A percentile compares a stretch with the other conserved stretches of the same genome.
These are phyloP conservation scores for Heptranchias perlo DNA, from an alignment of 2,113 vertebrate species.

Conservation along the genomic window DNA sequence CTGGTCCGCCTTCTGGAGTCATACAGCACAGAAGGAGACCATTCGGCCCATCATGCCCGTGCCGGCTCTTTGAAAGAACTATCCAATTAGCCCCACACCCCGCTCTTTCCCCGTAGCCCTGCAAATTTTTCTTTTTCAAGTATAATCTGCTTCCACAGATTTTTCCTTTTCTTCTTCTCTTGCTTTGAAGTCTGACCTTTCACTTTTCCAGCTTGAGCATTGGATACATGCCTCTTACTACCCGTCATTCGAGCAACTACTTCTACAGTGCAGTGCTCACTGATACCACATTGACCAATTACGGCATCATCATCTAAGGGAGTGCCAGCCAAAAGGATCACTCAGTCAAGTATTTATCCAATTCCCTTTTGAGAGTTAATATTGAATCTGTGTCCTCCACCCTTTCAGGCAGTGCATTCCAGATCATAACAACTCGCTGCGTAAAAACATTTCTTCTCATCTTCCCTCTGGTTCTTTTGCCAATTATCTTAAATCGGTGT, in stretches of 20 bases:
- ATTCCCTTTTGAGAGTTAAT: too few relatives aligned
- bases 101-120: too few relatives aligned
- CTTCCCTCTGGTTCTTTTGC: background rate
- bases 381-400: too few relatives aligned
- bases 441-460: background rate
- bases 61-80: background rate
- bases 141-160: too few relatives aligned
- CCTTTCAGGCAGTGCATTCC: background rate
- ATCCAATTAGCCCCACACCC: too few relatives aligned
- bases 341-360: too few relatives aligned
- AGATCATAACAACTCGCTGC: background rate
- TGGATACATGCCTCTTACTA: too few relatives aligned
- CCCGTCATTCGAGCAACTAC: constrained; percentile 65
- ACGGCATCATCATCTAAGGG: constrained; percentile 61
- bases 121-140: too few relatives aligned
- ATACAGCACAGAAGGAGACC: background rate
- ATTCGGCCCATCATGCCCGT: background rate
- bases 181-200: too few relatives aligned
- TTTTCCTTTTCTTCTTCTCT: too few relatives aligned
- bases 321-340: constrained; percentile 59
- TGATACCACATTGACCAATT: constrained; percentile 58
- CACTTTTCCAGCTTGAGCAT: too few relatives aligned
- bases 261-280: constrained; percentile 63
- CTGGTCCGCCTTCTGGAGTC: background rate
- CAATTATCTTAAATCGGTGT: background rate